Evolutionary conservation across 2,888 invertebrate species (phyloP), one percentile per base, ranked within the genome.

Genomic region (Petrolisthes manimaculis): DNA sequence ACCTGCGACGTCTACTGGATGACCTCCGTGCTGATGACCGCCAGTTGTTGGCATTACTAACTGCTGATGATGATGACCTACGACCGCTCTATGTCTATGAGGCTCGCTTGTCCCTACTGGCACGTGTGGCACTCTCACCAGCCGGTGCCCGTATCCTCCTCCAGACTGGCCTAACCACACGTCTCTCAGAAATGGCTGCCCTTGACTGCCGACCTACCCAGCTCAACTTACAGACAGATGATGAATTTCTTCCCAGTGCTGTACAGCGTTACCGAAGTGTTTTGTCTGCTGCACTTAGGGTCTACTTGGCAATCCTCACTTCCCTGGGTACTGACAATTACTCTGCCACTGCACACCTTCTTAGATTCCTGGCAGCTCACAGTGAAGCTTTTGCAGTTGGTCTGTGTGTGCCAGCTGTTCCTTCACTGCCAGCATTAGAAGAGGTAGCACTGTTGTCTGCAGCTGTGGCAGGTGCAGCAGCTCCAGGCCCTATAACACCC

Each of bases 261-360:
- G 95, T 95, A 87, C 94, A 94, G 85, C 95, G 97, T 80, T 98
- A 97, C 93, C 95, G 97, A 78, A 96, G 97, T 92, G 95, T 98
- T 82, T 94, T 97, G 91, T 94, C 97, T 85, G 97, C 98, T 0
- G 96, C 96, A 37, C 93, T 98, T 89, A 95, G 96, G 91, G 94
- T 98, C 21, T 97, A 97, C 92, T 95, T 97, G 92, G 95, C 96
- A 14, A 93, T 98, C 79, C 94, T 98, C 51, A 96, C 96, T 0
- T 96, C 97, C 0, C 94, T 98, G 82, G 97, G 97, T 55, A 94
- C 96, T 0, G 95, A 96, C 92, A 97, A 98, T 94, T 95, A 96
- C 93, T 96, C 96, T 84, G 96, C 96, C 82, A 95, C 96, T 18
- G 94, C 95, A 9, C 97, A 97, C 93, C 93, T 97, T 82, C 95